Evolutionary conservation across 2,888 invertebrate species (phyloP).

Genomic region (Drepana falcataria): DNA sequence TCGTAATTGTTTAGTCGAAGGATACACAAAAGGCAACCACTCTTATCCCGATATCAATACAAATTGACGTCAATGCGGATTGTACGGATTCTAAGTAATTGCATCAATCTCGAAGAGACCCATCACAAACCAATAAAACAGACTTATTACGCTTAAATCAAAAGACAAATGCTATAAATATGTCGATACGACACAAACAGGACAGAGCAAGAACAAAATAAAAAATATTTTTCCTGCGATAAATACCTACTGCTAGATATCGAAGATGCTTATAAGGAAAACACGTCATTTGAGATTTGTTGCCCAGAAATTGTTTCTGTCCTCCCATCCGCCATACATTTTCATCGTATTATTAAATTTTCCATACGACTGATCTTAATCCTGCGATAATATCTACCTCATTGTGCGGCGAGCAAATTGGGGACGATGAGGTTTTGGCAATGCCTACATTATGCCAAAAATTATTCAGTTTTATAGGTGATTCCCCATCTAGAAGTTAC

Average conservation of each 20-base stretch:
- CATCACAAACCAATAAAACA: constrained; percentile 3
- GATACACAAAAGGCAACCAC: neutral
- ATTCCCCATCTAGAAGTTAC: no score
- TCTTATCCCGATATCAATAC: constrained; percentile 1
- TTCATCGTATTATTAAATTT: constrained; percentile 39
- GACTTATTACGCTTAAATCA: constrained; percentile 13
- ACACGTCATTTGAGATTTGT: constrained; percentile 51
- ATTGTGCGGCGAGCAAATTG: neutral
- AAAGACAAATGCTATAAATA: constrained; percentile 29
- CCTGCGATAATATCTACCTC: constrained; percentile 14
- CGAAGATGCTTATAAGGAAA: constrained; percentile 41
- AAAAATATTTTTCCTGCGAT: constrained; percentile 38
- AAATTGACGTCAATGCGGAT: neutral
- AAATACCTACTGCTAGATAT: constrained; percentile 36
- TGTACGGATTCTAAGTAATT: neutral
- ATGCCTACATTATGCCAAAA: neutral
- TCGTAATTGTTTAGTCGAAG: constrained; percentile 17
- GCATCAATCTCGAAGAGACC: neutral
- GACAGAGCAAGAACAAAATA: constrained; percentile 31
- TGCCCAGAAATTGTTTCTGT: constrained; percentile 48
- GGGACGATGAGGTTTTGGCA: neutral
- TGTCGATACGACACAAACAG: constrained; percentile 15
- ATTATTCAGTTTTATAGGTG: no score
- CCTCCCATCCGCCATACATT: constrained; percentile 30
- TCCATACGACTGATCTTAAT: constrained; percentile 31